These are phyloP conservation scores for Raja brachyura DNA, from an alignment of 2,113 vertebrate species.

Conservation along the genomic window DNA sequence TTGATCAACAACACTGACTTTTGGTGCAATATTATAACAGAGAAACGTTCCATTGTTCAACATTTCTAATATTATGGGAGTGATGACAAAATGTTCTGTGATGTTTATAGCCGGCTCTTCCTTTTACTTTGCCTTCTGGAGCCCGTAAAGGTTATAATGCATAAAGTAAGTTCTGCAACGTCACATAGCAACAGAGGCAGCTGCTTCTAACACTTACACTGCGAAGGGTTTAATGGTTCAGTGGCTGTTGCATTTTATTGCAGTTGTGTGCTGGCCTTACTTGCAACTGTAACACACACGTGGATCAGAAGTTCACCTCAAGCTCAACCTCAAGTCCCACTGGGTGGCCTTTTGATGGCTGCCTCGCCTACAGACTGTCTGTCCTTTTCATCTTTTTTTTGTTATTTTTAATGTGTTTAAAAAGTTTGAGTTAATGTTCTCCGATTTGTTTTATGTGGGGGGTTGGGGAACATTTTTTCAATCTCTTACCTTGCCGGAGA, in stretches of 20 bases:
- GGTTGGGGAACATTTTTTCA: too few species aligned
- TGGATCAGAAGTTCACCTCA: background rate
- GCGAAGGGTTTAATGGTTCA: background rate
- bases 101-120: background rate
- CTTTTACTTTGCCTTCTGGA: background rate
- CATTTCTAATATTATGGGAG: background rate
- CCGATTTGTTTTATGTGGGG: too few species aligned
- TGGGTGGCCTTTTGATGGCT: too few species aligned
- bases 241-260: background rate
- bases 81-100: background rate
- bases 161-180: background rate
- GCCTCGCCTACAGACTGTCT: too few species aligned
- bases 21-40: background rate
- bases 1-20: background rate
- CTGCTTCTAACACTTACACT: background rate
- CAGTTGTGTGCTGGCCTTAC: background rate
- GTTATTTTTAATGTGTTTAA: too few species aligned
- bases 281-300: background rate
- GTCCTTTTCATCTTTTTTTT: too few species aligned
- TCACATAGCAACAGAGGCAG: background rate
- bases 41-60: background rate
- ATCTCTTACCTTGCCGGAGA: too few species aligned
- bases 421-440: too few species aligned
- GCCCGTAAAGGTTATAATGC: background rate
- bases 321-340: too few species aligned